A percentile compares a stretch with the other conserved stretches of the same genome.
Evolutionary conservation across 2,888 invertebrate genomes (phyloP).

Genomic region (Heliconius cydno): DNA sequence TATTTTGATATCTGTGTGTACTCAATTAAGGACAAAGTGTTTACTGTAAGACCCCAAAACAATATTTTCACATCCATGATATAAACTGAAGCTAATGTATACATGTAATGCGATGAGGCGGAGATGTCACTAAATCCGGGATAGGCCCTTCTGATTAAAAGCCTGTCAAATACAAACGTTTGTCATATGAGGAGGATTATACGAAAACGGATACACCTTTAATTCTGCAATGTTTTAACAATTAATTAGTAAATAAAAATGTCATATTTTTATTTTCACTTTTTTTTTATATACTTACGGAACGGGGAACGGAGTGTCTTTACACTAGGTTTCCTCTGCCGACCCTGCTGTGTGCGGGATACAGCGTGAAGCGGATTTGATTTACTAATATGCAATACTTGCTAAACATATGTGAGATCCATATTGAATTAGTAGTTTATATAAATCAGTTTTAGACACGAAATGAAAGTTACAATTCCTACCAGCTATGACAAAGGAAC

Average conservation of each 20-base stretch:
- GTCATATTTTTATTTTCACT: neutral
- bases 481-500: conserved; percentile 25
- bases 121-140: conserved; percentile 42
- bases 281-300: neutral
- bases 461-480: conserved; percentile 9
- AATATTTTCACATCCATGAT: conserved; percentile 15
- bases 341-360: too few relatives aligned
- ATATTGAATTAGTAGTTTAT: neutral
- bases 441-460: neutral
- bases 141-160: conserved; percentile 42
- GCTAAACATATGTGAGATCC: neutral
- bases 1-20: neutral
- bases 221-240: conserved; percentile 28
- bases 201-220: conserved; percentile 31
- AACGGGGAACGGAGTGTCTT: too few relatives aligned
- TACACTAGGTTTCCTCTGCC: too few relatives aligned
- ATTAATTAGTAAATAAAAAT: neutral
- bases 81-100: conserved; percentile 6
- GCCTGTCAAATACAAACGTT: conserved; percentile 45
- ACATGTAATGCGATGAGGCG: conserved; percentile 23
- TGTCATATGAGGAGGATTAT: conserved; percentile 43
- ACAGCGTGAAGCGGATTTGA: too few relatives aligned
- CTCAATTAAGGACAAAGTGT: neutral
- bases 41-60: neutral
- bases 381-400: neutral